Percentiles rank a stretch among this genome's conserved stretches.
Conservation (phyloP, 1,140 invertebrate species). For the Eufriesea mexicana region DNA sequence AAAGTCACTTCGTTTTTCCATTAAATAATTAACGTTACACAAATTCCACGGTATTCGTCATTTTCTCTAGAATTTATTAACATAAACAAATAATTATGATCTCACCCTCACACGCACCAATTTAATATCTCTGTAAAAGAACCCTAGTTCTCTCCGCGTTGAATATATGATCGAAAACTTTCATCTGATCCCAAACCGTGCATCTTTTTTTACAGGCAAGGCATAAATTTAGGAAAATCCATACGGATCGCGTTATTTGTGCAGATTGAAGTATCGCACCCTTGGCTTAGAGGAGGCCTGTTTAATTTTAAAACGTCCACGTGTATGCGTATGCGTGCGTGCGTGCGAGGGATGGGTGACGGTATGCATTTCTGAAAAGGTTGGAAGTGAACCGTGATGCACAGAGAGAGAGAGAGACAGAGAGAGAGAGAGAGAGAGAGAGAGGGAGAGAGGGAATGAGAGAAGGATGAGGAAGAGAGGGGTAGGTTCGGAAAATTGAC, state of each 20-base stretch:
- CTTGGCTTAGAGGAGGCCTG: not conserved
- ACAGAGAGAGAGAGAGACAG: not conserved
- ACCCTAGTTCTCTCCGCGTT: too few species aligned
- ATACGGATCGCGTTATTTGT: not conserved
- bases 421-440: not conserved
- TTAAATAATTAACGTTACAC: too few species aligned
- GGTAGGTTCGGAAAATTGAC: conserved; percentile 16
- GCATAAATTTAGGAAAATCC: not conserved
- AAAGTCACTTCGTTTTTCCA: too few species aligned
- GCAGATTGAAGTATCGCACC: not conserved
- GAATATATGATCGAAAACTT: too few species aligned
- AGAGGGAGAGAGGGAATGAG: not conserved
- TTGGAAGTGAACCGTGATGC: conserved; percentile 25
- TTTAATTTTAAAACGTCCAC: conserved; percentile 18
- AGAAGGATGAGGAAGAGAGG: not conserved
- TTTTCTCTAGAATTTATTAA: too few species aligned
- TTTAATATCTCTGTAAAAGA: too few species aligned
- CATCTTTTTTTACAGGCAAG: not conserved
- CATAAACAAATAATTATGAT: too few species aligned
- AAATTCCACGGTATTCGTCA: too few species aligned
- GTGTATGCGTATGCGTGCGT: not conserved
- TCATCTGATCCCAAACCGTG: not conserved
- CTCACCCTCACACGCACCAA: too few species aligned
- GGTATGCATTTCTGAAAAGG: conserved; percentile 39
- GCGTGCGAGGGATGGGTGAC: not conserved